Percentiles rank a stretch among this genome's conserved stretches.
Evolutionary conservation across 2,113 vertebrate species (phyloP).

Genomic region (Neolamprologus longior): DNA sequence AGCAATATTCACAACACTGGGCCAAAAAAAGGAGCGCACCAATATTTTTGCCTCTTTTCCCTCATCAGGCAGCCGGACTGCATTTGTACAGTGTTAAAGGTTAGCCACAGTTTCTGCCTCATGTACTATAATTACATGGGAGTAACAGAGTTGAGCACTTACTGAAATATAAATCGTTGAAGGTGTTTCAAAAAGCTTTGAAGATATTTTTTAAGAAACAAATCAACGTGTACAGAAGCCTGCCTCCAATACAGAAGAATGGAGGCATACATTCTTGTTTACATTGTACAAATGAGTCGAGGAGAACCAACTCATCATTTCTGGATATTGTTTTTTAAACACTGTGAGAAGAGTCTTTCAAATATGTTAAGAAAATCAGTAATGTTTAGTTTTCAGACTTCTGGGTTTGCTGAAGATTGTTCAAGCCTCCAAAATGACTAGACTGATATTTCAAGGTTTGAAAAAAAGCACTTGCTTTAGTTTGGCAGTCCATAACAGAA

Average conservation of each 20-base stretch:
- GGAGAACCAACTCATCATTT: neutral
- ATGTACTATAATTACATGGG: neutral
- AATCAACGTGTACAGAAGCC: neutral
- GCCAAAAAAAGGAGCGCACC: neutral
- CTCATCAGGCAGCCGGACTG: neutral
- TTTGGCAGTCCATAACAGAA: neutral
- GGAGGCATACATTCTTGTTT: neutral
- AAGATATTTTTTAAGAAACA: neutral
- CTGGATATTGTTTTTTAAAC: neutral
- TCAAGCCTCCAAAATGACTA: neutral
- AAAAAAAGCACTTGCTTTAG: no score
- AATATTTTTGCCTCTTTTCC: neutral
- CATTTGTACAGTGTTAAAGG: neutral
- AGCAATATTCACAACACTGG: slow-evolving; percentile 25
- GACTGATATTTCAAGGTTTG: neutral
- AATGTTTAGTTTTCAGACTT: neutral
- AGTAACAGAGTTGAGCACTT: neutral
- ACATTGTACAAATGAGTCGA: neutral
- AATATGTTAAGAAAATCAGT: neutral
- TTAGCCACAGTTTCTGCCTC: neutral
- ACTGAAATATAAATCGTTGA: neutral
- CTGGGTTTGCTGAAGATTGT: neutral
- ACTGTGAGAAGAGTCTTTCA: neutral
- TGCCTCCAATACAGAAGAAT: neutral
- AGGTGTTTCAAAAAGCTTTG: neutral